Evolutionary conservation across 2,113 vertebrate genomes (phyloP).

Genomic region (Condylura cristata): DNA sequence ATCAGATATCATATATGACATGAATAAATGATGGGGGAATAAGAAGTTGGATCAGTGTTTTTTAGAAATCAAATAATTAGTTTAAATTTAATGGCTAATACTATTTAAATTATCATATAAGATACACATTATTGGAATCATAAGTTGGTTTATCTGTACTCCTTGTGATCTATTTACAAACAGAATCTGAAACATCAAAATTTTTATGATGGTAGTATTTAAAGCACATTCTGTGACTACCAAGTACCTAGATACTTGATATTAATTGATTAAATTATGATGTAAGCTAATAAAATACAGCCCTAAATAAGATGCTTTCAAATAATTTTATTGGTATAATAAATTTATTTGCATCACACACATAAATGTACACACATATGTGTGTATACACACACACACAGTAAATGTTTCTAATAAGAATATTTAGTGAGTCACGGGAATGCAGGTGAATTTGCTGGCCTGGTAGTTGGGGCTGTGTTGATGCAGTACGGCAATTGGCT

Average conservation of each 20-base stretch:
- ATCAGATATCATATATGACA: neutral
- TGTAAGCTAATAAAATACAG: neutral
- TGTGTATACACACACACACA: too few relatives aligned
- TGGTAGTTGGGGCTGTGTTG: neutral
- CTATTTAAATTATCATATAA: neutral
- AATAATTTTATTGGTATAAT: neutral
- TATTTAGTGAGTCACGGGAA: neutral
- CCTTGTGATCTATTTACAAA: neutral
- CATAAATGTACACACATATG: too few relatives aligned
- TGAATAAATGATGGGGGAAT: neutral
- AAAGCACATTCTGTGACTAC: neutral
- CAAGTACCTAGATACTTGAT: neutral
- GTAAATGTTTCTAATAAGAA: neutral
- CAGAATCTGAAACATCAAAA: neutral
- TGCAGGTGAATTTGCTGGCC: neutral
- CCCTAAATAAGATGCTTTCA: neutral
- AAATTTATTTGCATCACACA: conserved; percentile 37
- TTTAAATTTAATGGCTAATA: neutral
- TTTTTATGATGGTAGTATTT: too few relatives aligned
- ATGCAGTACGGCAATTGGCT: neutral
- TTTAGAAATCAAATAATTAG: neutral
- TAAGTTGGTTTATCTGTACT: neutral
- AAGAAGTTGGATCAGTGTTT: neutral
- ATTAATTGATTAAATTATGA: conserved; percentile 27
- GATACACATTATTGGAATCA: neutral